Base-by-base conservation (phyloP, 2,113 vertebrate species). In the Protobothrops mucrosquamatus region DNA sequence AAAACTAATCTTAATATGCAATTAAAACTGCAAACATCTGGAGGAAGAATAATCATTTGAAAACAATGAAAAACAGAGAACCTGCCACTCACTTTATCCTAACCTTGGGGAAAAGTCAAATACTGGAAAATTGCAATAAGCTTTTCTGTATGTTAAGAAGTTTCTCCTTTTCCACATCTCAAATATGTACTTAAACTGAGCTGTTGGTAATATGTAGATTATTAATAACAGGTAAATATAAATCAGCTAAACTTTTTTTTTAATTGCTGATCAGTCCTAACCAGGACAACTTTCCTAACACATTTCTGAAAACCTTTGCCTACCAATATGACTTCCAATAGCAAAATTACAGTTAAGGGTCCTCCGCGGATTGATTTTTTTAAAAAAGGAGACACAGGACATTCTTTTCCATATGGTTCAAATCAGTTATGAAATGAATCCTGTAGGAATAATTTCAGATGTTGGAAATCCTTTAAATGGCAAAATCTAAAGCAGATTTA, bases 371-470 rank as follows among this genome's bases (percentile, higher is more conserved):
- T 94, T 92, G 87, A 92, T 96, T 94, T 93, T 96, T 96, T 34
- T 34, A 15, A 88, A 59, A 43, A 96, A 93, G 96, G 94, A 96
- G 95, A 94, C 87, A n/a, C 51, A 93, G 93, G 96, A 96, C 34
- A 92, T 61, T 93, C 94, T 92, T 57, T 94, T 96, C 93, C 95
- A 95, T 95, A 91, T 95, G 96, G 94, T 97, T 96, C 90, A 61
- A 97, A 96, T 96, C 56, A 96, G 91, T 94, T 94, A 91, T 89
- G 92, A 94, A 96, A 97, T 94, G 89, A 96, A 94, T 96, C 97
- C 97, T 97, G 59, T 43, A 96, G 96, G 95, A 96, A 95, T 96
- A 95, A 94, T 95, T 97, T 96, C 94, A 97, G 93, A 96, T 93
- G 94, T 94, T 90, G 85, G 95, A 97, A 97, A 95, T 56, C 93